A percentile compares a stretch with the other conserved stretches of the same genome.
phyloP scores from a whole-genome alignment of 2,888 invertebrate species.

The Mesopsocus fuscifrons region DNA sequence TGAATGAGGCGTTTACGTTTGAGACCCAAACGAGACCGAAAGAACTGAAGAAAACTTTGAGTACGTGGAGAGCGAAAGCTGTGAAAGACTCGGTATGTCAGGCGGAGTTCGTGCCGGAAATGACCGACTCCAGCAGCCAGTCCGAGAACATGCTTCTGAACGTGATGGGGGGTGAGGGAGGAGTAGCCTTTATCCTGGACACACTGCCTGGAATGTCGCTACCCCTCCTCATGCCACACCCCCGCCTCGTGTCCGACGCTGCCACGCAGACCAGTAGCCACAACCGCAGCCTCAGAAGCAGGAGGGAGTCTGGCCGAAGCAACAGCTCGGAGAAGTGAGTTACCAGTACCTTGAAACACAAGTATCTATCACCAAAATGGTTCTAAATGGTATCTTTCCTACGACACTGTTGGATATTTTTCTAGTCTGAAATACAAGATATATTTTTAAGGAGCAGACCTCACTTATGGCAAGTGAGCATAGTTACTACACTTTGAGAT shows the following conservation, averaged over 20 bases:
- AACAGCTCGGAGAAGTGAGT: conserved; percentile 8
- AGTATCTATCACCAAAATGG: not conserved
- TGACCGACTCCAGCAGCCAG: not conserved
- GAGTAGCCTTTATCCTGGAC: conserved; percentile 22
- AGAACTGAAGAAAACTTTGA: not conserved
- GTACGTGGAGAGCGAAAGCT: not conserved
- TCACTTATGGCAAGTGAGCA: no score
- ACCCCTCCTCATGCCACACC: not conserved
- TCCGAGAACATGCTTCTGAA: not conserved
- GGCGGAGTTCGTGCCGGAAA: not conserved
- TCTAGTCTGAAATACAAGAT: no score
- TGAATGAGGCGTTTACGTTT: not conserved
- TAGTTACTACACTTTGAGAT: no score
- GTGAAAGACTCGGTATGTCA: conserved; percentile 1
- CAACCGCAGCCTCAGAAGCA: not conserved
- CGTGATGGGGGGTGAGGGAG: conserved; percentile 1
- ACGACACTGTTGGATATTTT: no score
- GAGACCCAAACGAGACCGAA: not conserved
- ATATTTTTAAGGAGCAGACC: no score
- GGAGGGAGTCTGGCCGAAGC: conserved; percentile 1
- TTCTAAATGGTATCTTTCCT: no score
- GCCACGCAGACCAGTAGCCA: conserved; percentile 20
- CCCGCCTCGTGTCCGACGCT: conserved; percentile 17
- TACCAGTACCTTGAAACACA: not conserved
- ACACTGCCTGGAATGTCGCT: conserved; percentile 24